phyloP scores from a whole-genome alignment of 2,888 invertebrate genomes.

The Plusia festucae region DNA sequence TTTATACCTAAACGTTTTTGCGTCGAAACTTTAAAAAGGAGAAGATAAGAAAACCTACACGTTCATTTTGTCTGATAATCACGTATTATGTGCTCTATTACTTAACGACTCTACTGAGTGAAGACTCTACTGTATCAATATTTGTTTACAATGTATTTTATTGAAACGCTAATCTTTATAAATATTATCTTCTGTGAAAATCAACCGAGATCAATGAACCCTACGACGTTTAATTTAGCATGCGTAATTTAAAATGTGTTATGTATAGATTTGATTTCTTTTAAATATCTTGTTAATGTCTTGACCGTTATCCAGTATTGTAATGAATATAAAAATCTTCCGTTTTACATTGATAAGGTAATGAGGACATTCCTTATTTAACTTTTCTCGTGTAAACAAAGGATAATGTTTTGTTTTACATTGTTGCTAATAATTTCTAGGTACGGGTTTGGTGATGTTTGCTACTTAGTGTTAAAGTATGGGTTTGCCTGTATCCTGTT shows the following conservation, averaged over 20 bases:
- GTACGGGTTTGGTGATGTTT: conserved; percentile 9
- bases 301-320: conserved; percentile 16
- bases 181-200: background rate
- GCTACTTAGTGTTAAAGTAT: conserved; percentile 35
- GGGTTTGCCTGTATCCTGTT: conserved; percentile 23
- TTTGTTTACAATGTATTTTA: conserved; percentile 6
- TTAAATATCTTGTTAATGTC: background rate
- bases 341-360: conserved; percentile 41
- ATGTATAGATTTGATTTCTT: too few relatives aligned
- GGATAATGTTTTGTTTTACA: conserved; percentile 1
- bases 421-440: conserved; percentile 14
- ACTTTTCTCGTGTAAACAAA: conserved; percentile 30
- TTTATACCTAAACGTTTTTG: background rate
- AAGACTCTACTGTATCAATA: too few relatives aligned
- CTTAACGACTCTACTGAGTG: background rate
- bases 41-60: conserved; percentile 7
- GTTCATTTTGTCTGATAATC: background rate
- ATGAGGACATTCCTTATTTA: conserved; percentile 43
- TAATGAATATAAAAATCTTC: conserved; percentile 19
- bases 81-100: background rate
- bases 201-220: background rate
- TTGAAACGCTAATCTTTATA: background rate
- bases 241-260: background rate
- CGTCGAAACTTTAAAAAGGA: background rate
- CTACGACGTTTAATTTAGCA: background rate